Evolutionary conservation across 1,140 invertebrate species (phyloP), one percentile per base, ranked within the genome.

Genomic region (Chymomyza costata): DNA sequence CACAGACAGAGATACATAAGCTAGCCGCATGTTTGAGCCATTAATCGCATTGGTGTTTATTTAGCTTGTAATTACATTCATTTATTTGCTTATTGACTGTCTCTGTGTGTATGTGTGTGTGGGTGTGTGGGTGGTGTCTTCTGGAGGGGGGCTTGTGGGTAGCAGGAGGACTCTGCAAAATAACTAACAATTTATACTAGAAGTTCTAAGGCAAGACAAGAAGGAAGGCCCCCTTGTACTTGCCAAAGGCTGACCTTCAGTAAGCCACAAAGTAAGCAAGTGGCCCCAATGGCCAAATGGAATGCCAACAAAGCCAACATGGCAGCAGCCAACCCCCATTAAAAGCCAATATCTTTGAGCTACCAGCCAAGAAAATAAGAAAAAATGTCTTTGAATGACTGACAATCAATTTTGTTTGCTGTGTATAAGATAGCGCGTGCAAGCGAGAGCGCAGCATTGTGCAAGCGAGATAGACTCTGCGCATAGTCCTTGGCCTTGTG

Each of bases 381-480:
- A 83, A 83, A 83, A 83, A 83, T 83, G 80, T 83, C 80, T 83
- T 83, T 81, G 80, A 83, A 83, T 83, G 80, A 80, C 80, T 83
- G 80, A 83, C 80, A 83, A 83, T 83, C 80, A 83, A 83, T 83
- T 83, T 83, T 53, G 73, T 62, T 61, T 81, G 76, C 45, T 21
- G 14, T 17, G 2, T 13, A n/a, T 39, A 2, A 10, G n/a, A n/a
- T 34, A n/a, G 5, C 25, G 25, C 10, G 5, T 28, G 25, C 5
- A 5, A 10, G 5, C 25, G 25, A 28, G 25, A 6, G 25, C 25
- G 25, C 5, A 6, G 25, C 25, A 10, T 10, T 5, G 25, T 10
- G 25, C 10, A 10, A 5, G 25, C 10, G 5, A 28, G 5, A 5
- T 6, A 6, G 25, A 28, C 10, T 28, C 25, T 28, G 25, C 10